These are phyloP conservation scores for roundworm (Caenorhabditis elegans) DNA, from an alignment of 1,140 invertebrate species.

Conservation along the genomic window WBcel235 BX284602.5:7729001-7729500, in stretches of 20 bases:
- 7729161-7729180: constrained; percentile 32
- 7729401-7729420: constrained; percentile 43
- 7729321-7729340: constrained; percentile 24
- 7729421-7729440: background rate
- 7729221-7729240: constrained; percentile 47
- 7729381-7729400: constrained; percentile 42
- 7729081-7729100: constrained; percentile 40
- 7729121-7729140: constrained; percentile 38
- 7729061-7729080: constrained; percentile 11
- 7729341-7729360: constrained; percentile 48
- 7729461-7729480: constrained; percentile 26
- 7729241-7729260: constrained; percentile 31
- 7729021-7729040: constrained; percentile 25
- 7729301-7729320: constrained; percentile 47
- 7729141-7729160: constrained; percentile 39
- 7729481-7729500: constrained; percentile 34
- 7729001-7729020: constrained; percentile 36
- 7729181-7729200: constrained; percentile 47
- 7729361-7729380: constrained; percentile 48
- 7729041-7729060: constrained; percentile 29
- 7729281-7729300: constrained; percentile 35
- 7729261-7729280: constrained; percentile 31
- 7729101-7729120: constrained; percentile 47
- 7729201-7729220: constrained; percentile 41
- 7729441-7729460: constrained; percentile 32